These are phyloP conservation scores for Allolobophora icterica DNA, from an alignment of 2,888 invertebrate species.

Conservation along the genomic window DNA sequence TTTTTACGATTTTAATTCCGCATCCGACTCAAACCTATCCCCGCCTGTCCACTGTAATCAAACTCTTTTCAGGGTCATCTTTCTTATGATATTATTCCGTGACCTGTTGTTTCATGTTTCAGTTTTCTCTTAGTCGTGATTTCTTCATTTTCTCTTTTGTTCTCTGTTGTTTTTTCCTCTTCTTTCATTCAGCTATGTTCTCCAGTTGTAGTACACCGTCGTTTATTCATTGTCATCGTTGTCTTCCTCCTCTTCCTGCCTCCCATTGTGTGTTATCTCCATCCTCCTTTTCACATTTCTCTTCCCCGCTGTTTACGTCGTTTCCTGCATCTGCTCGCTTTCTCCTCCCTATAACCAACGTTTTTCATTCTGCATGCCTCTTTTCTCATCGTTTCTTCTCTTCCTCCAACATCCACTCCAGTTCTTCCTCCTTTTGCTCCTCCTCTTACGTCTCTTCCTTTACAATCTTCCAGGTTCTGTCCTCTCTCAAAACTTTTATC, in stretches of 20 bases:
- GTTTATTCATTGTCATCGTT: not conserved
- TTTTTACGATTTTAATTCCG: too few species aligned
- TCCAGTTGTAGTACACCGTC: not conserved
- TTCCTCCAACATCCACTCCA: not conserved
- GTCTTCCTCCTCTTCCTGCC: not conserved
- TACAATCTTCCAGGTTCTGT: too few species aligned
- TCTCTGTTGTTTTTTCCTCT: not conserved
- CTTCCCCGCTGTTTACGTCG: not conserved
- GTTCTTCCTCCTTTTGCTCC: too few species aligned
- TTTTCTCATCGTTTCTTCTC: not conserved
- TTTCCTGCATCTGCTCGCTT: not conserved
- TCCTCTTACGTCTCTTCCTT: too few species aligned
- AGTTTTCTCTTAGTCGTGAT: not conserved
- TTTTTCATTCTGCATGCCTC: slow-evolving; percentile 13
- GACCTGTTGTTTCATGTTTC: too few species aligned
- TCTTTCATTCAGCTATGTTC: not conserved
- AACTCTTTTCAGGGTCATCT: too few species aligned
- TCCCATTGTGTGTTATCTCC: not conserved
- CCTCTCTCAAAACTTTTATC: too few species aligned
- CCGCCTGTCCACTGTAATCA: too few species aligned
- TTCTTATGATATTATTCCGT: too few species aligned
- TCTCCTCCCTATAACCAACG: not conserved
- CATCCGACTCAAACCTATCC: too few species aligned
- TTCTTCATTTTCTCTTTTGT: not conserved
- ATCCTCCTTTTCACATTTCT: too few species aligned